phyloP scores from a whole-genome alignment of 2,888 invertebrate genomes.

The Electrophaes corylata region DNA sequence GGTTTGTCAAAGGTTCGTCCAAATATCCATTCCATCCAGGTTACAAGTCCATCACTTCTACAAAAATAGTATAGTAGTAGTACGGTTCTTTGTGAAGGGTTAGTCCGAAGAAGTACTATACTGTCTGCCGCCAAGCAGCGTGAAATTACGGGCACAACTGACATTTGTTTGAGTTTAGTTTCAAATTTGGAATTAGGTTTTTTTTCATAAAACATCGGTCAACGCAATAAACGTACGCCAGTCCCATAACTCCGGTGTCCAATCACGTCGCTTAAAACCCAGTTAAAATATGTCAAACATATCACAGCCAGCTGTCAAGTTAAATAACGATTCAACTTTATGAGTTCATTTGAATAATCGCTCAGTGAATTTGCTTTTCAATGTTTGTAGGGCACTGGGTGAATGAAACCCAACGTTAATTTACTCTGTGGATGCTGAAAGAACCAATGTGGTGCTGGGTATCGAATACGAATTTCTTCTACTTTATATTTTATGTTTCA shows the following conservation, averaged over 20 bases:
- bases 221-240: not conserved
- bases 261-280: slow-evolving; percentile 6
- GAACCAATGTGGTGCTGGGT: not conserved
- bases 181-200: not conserved
- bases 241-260: not conserved
- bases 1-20: too few relatives aligned
- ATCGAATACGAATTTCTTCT: not conserved
- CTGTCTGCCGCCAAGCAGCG: too few relatives aligned
- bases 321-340: slow-evolving; percentile 14
- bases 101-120: too few relatives aligned
- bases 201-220: not conserved
- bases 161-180: not conserved
- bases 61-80: too few relatives aligned
- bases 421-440: not conserved
- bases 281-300: slow-evolving; percentile 17
- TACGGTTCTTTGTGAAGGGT: too few relatives aligned
- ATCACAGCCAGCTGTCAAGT: slow-evolving; percentile 10
- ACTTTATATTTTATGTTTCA: too few relatives aligned
- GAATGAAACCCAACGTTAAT: not conserved
- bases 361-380: slow-evolving; percentile 11
- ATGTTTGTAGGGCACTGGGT: slow-evolving; percentile 1
- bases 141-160: too few relatives aligned
- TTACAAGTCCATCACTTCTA: too few relatives aligned
- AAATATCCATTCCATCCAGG: too few relatives aligned
- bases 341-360: slow-evolving; percentile 16